Evolutionary conservation across 2,888 invertebrate genomes (phyloP).

Genomic region (Mycalesis mineus): DNA sequence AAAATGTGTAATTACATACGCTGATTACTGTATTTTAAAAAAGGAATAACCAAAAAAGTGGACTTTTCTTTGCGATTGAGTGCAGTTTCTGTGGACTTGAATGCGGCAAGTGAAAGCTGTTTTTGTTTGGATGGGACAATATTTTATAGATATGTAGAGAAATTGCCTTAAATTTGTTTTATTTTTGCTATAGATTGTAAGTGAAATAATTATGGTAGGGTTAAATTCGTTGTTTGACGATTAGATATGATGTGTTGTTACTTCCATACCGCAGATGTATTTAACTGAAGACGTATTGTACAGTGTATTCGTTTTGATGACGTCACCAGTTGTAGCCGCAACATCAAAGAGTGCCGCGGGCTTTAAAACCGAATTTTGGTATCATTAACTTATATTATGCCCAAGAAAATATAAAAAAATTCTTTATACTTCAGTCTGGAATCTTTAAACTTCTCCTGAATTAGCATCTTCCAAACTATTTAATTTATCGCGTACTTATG

Average conservation of each 20-base stretch:
- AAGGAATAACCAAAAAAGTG: slow-evolving; percentile 14
- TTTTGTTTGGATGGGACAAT: slow-evolving; percentile 43
- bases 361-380: no score
- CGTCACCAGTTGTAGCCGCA: no score
- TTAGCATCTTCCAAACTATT: no score
- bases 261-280: slow-evolving; percentile 1
- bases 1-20: no score
- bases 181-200: slow-evolving; percentile 64
- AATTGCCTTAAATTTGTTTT: slow-evolving; percentile 72
- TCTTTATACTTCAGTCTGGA: no score
- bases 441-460: no score
- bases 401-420: no score
- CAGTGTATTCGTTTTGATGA: no score
- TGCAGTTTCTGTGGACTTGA: slow-evolving; percentile 35
- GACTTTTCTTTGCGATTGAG: slow-evolving; percentile 26
- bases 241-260: slow-evolving; percentile 26
- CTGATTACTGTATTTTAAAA: not conserved
- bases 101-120: slow-evolving; percentile 28
- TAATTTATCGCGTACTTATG: no score
- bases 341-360: no score
- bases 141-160: slow-evolving; percentile 51
- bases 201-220: slow-evolving; percentile 57
- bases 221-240: slow-evolving; percentile 53
- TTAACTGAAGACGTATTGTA: not conserved
- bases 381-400: no score